Base-by-base conservation (phyloP, 2,113 vertebrate species). In the Chrysochloris asiatica region DNA sequence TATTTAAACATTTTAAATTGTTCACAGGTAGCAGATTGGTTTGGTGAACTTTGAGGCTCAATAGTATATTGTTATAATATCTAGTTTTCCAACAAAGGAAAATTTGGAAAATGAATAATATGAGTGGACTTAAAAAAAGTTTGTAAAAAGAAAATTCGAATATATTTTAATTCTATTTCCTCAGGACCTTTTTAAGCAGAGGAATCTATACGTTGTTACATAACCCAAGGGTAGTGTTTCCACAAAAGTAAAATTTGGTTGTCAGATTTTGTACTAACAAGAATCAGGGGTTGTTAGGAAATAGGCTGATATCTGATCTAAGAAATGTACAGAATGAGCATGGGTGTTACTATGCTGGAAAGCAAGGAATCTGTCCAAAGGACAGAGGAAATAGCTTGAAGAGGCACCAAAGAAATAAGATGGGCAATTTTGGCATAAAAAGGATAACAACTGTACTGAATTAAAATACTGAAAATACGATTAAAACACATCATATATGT, bases 1-100 rank as follows among this genome's bases (percentile, higher is more conserved):
- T 94, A 93, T 80, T 82, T 92, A 77, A 96, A 96, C 95, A 83
- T 87, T 94, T 95, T 67, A 83, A 91, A 61, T 92, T 93, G 47
- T 94, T 13, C 92, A 61, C 45, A 95, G 81, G 96, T 95, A 91
- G 83, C 50, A 80, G 80, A 59, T 83, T 61, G 54, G 30, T 56
- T 89, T 91, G 4, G 36, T 90, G 72, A 89, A 76, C 7, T 19
- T 69, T 45, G 12, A 87, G 89, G 2, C 8, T 43, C 54, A 30
- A 69, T 12, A 72, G 78, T 73, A 81, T 95, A 36, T 8, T 56
- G 69, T 54, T 73, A 38, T 61, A 22, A 36, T 77, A 63, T 86
- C 69, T 52, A 78, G 43, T 14, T 78, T 87, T 75, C 47, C 61
- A 86, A 92, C 83, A 82, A 30, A 43, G 7, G 36, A 26, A 54